Base-by-base conservation (phyloP, 2,888 invertebrate species). In the Arenicola marina region DNA sequence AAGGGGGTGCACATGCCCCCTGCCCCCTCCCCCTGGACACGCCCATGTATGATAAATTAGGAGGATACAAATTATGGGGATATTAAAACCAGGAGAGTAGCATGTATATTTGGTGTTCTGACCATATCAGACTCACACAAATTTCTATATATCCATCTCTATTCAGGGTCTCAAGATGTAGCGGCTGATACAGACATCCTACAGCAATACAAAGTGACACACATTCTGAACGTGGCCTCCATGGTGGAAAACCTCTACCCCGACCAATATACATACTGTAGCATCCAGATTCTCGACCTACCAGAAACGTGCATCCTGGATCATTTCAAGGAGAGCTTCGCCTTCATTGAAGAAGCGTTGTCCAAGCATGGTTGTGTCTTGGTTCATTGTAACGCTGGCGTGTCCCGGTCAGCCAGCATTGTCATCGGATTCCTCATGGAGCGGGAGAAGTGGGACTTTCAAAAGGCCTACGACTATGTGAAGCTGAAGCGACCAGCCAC, bases 321-420 rank as follows among this genome's bases (percentile, higher is more conserved):
- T 21, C 69, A 74, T 55, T 82, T 84, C 65, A 69, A 73, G 0
- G 65, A 69, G 15, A 87, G 90, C 73, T 85, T 90, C 62, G 79
- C 84, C 1, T 90, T 90, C 74, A 89, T 95, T 54, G 85, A 88
- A n/a, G 67, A 82, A 43, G 87, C 86, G 26, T 78, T 87, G 2
- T 45, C 54, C n/a, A 73, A 72, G 2, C 79, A 79, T 29, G 86
- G 87, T 31, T 87, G 87, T 77, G 85, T 93, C 56, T 85, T 93
- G 68, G 88, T 95, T 1, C 95, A 95, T 83, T 95, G 95, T 78
- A 95, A 95, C 83, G 95, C 95, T 31, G 95, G 95, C 0, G 89
- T 95, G 0, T 95, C 95, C 0, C 86, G 95, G 11, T 91, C 94
- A 1, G 87, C 93, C 0, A 87, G 90, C 64, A 86, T 95, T 28